Base-by-base conservation (phyloP, 2,113 vertebrate species). In the Paramormyrops kingsleyae region DNA sequence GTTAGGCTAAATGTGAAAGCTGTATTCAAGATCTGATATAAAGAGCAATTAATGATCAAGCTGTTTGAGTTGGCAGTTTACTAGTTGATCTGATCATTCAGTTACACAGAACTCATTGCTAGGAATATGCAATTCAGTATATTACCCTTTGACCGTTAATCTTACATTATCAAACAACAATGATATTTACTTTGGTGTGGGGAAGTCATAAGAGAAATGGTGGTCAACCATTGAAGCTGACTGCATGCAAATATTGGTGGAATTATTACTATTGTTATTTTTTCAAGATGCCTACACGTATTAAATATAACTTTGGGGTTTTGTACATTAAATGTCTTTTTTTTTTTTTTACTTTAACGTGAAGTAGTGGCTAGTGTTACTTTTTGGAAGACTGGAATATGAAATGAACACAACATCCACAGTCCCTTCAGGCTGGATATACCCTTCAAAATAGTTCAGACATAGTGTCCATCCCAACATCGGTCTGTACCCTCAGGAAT, bases 341-440 rank as follows among this genome's bases (percentile, higher is more conserved):
- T 53, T 19, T 53, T 13, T 53, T 87, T 35, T 53, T 15, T 39
- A 31, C 17, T 53, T n/a, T 31, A 52, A 21, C 5, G 13, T 17
- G 24, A 21, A 31, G 47, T 42, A 53, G 27, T 53, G 17, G 35
- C 15, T 42, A 80, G 35, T 42, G 31, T 47, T 42, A 6, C 6
- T 84, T n/a, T 44, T 84, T 44, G 46, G 4, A 84, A 84, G 39
- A 84, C 17, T 83, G 2, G 19, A 46, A n/a, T 84, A 47, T 84
- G 19, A 84, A 84, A 44, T 84, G 83, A 91, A 92, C 90, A 93
- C 90, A 93, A 92, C 91, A 86, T 89, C 91, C 88, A 94, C 88
- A 89, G 91, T 88, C 90, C 88, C 70, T 39, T 2, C 7, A 91
- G 85, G 90, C 70, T 59, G 52, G 24, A 31, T 13, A n/a, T 13